Conservation (phyloP, 2,888 invertebrate species). For the Thelaira solivaga region DNA sequence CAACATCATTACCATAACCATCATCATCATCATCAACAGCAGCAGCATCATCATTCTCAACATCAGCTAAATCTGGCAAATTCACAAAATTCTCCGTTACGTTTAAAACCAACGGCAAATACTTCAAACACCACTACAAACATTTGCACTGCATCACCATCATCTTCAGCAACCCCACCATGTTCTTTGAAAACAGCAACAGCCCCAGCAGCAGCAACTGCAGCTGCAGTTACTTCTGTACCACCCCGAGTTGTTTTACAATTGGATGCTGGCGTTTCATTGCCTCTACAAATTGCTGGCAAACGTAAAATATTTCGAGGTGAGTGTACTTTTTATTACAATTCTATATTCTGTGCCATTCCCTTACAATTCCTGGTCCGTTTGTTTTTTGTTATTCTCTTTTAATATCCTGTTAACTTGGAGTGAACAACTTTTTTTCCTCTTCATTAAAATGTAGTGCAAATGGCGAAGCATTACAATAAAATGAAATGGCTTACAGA, state of each 20-base stretch:
- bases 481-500: too few species aligned
- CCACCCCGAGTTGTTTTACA: slow-evolving; percentile 82
- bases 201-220: slow-evolving; percentile 2
- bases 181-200: too few species aligned
- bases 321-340: slow-evolving; percentile 77
- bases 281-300: slow-evolving; percentile 86
- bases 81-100: slow-evolving; percentile 60
- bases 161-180: slow-evolving; percentile 29
- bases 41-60: background rate
- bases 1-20: slow-evolving; percentile 45
- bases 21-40: slow-evolving; percentile 56
- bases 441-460: too few species aligned
- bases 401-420: slow-evolving; percentile 26
- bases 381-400: background rate
- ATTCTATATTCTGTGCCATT: background rate
- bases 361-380: background rate
- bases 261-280: slow-evolving; percentile 85
- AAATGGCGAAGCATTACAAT: too few species aligned
- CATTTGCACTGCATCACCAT: slow-evolving; percentile 1
- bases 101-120: slow-evolving; percentile 60
- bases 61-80: slow-evolving; percentile 34
- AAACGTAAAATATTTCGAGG: slow-evolving; percentile 86
- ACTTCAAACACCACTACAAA: background rate
- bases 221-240: background rate
- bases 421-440: background rate